These are phyloP conservation scores for Lycaon pictus DNA, from an alignment of 2,113 vertebrate genomes.

Conservation along the genomic window DNA sequence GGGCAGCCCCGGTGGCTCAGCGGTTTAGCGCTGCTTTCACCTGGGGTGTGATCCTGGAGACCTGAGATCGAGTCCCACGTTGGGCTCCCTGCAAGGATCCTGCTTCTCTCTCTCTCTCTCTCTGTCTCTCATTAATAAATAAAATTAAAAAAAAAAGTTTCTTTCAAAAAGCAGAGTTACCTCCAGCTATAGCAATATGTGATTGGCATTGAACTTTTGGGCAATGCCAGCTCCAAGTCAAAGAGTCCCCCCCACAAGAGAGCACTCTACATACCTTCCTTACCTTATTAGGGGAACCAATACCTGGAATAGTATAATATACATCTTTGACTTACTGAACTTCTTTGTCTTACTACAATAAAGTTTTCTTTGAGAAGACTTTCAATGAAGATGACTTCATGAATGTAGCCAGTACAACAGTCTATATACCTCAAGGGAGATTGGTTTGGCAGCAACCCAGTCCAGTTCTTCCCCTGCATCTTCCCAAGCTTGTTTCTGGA, in stretches of 20 bases:
- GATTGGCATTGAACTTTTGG: not conserved
- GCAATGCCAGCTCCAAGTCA: not conserved
- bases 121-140: no score
- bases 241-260: not conserved
- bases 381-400: not conserved
- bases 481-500: not conserved
- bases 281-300: not conserved
- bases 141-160: no score
- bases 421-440: not conserved
- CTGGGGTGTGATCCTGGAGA: no score
- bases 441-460: not conserved
- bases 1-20: no score
- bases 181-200: not conserved
- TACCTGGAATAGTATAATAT: not conserved
- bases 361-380: not conserved
- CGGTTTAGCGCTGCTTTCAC: no score
- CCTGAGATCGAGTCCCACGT: no score
- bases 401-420: not conserved
- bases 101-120: no score
- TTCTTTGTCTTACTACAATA: not conserved
- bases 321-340: not conserved
- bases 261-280: not conserved
- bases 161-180: not conserved
- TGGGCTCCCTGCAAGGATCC: no score
- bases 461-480: not conserved